These are phyloP conservation scores for Papio anubis DNA, from an alignment of 2,113 vertebrate species.

Conservation along the genomic window DNA sequence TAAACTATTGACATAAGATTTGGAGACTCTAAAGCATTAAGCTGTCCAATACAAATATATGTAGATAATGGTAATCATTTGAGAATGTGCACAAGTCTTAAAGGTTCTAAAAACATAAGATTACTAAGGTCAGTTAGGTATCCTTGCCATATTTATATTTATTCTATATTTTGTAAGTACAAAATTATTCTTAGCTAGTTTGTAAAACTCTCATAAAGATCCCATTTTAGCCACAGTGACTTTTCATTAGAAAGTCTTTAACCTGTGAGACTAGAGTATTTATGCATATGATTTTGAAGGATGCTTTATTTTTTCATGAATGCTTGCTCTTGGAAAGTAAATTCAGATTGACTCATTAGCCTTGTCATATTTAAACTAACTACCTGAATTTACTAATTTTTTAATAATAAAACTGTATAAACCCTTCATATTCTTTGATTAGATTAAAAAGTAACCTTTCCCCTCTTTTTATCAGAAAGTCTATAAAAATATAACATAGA, in stretches of 20 bases:
- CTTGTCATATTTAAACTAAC: neutral
- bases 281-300: conserved; percentile 23
- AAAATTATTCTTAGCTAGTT: neutral
- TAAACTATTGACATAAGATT: neutral
- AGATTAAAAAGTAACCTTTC: neutral
- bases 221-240: neutral
- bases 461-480: neutral
- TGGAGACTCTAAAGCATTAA: neutral
- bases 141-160: neutral
- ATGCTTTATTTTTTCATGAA: neutral
- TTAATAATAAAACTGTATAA: neutral
- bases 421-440: neutral
- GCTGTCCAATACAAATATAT: neutral
- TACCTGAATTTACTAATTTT: neutral
- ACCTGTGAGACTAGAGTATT: neutral
- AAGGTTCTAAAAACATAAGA: neutral
- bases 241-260: neutral
- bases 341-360: conserved; percentile 4
- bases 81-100: neutral
- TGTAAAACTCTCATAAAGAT: neutral
- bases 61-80: neutral
- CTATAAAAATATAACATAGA: neutral
- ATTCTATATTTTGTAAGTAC: neutral
- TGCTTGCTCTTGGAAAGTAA: conserved; percentile 12
- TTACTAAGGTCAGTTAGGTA: neutral